A percentile compares a stretch with the other conserved stretches of the same genome.
Evolutionary conservation across 2,113 vertebrate species (phyloP).

Genomic region (Lipotes vexillifer): DNA sequence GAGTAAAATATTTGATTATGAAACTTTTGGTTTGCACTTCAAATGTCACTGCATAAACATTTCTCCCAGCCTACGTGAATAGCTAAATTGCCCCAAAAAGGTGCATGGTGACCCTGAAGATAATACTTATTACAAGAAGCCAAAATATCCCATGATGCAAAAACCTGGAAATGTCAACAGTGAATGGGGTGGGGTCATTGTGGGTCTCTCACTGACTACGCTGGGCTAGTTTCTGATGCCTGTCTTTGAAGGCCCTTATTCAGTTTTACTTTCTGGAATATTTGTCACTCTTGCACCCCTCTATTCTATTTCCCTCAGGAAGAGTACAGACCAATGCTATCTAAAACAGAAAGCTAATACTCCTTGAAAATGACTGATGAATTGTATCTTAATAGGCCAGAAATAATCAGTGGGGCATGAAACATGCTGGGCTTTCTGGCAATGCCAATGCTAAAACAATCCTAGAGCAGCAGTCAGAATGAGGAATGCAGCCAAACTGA

Average conservation of each 20-base stretch:
- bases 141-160: neutral
- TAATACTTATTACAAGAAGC: neutral
- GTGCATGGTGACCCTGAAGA: neutral
- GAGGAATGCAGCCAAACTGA: neutral
- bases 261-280: neutral
- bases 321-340: neutral
- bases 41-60: constrained; percentile 50
- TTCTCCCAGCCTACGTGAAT: constrained; percentile 37
- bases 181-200: neutral
- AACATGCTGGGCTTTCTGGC: neutral
- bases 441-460: neutral
- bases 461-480: neutral
- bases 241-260: neutral
- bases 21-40: constrained; percentile 68
- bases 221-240: neutral
- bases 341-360: constrained; percentile 22
- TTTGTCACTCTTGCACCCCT: accelerated
- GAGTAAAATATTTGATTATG: constrained; percentile 75
- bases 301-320: neutral
- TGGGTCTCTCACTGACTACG: too few relatives aligned
- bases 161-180: neutral
- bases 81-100: neutral
- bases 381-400: neutral
- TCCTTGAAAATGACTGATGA: constrained; percentile 49
- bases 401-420: constrained; percentile 14